These are phyloP conservation scores for Protula sp. DNA, from an alignment of 2,888 invertebrate genomes.

Conservation along the genomic window DNA sequence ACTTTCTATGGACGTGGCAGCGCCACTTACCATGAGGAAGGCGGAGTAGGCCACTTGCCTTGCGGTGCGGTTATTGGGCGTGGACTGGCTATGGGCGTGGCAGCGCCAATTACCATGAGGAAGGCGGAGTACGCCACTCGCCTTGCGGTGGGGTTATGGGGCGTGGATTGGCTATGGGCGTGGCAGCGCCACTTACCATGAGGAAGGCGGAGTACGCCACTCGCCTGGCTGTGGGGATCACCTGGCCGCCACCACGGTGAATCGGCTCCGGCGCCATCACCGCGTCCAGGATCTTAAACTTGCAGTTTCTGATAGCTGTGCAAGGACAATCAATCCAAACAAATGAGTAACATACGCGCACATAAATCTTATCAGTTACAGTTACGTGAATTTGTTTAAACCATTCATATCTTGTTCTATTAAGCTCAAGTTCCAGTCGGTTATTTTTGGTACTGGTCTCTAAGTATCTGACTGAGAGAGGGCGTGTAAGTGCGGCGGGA, in stretches of 20 bases:
- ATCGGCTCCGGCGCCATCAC: slow-evolving; percentile 92
- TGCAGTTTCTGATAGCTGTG: slow-evolving; percentile 85
- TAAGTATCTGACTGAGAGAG: too few relatives aligned
- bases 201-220: slow-evolving; percentile 99
- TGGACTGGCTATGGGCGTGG: too few relatives aligned
- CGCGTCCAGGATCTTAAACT: slow-evolving; percentile 98
- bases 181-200: slow-evolving; percentile 70
- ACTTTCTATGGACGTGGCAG: too few relatives aligned
- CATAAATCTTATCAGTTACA: too few relatives aligned
- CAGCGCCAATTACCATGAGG: slow-evolving; percentile 74
- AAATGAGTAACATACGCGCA: background rate
- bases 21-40: slow-evolving; percentile 75
- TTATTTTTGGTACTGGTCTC: too few relatives aligned
- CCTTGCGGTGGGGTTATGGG: slow-evolving; percentile 83
- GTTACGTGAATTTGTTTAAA: too few relatives aligned
- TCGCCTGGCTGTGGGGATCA: slow-evolving; percentile 84
- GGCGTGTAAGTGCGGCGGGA: too few relatives aligned
- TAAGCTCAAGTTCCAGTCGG: too few relatives aligned
- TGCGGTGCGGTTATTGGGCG: slow-evolving; percentile 87
- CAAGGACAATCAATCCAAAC: slow-evolving; percentile 12
- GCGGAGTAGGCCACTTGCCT: slow-evolving; percentile 97
- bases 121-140: slow-evolving; percentile 99
- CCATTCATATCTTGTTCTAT: too few relatives aligned
- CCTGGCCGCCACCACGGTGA: slow-evolving; percentile 88
- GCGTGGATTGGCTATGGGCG: too few relatives aligned